A percentile compares a stretch with the other conserved stretches of the same genome.
Conservation (phyloP, 2,888 invertebrate species). For the Isotomurus palustris region DNA sequence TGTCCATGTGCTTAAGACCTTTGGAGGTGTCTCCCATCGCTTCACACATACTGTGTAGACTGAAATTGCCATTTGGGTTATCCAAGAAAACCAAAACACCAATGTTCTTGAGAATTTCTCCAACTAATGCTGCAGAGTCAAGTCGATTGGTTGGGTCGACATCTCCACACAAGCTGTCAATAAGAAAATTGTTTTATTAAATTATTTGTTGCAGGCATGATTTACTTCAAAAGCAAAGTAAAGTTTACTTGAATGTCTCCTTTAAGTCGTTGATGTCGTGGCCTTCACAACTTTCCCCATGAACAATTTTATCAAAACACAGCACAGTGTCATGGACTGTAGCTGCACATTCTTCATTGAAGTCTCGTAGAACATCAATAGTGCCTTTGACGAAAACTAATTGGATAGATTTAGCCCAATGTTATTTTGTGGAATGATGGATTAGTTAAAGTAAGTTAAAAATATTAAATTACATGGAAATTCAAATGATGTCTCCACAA, state of each 20-base stretch:
- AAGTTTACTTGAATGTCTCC: slow-evolving; percentile 18
- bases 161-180: slow-evolving; percentile 24
- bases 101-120: slow-evolving; percentile 22
- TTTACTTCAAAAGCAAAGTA: not conserved
- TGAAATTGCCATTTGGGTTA: slow-evolving; percentile 12
- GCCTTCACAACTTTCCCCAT: slow-evolving; percentile 18
- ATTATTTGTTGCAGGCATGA: not conserved
- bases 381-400: not conserved
- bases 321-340: slow-evolving; percentile 17
- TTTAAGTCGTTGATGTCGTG: slow-evolving; percentile 20
- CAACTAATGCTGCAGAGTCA: slow-evolving; percentile 17
- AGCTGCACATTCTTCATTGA: slow-evolving; percentile 25
- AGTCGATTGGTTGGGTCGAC: slow-evolving; percentile 14
- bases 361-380: slow-evolving; percentile 18
- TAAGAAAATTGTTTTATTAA: not conserved
- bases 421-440: too few species aligned
- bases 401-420: not conserved
- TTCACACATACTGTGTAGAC: not conserved
- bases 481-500: slow-evolving; percentile 25
- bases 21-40: not conserved
- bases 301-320: slow-evolving; percentile 21
- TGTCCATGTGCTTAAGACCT: not conserved
- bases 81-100: slow-evolving; percentile 24
- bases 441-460: not conserved
- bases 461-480: slow-evolving; percentile 20